A percentile compares a stretch with the other conserved stretches of the same genome.
Evolutionary conservation across 2,888 invertebrate genomes (phyloP).

Genomic region (Plemyria rubiginata): DNA sequence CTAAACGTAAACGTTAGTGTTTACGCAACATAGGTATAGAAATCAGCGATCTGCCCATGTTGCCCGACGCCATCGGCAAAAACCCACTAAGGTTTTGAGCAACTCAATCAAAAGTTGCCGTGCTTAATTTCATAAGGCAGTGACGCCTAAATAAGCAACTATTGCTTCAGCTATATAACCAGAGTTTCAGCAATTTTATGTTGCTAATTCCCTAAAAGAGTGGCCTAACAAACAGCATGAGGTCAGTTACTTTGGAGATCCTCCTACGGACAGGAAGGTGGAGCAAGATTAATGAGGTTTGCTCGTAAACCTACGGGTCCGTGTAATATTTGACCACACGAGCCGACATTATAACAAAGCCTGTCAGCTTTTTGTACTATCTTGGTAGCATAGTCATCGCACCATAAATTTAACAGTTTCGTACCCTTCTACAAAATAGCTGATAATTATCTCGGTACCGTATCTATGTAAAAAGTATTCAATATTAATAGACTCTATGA

Average conservation of each 20-base stretch:
- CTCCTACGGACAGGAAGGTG: conserved; percentile 38
- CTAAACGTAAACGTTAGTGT: too few relatives aligned
- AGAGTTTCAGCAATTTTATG: conserved; percentile 1
- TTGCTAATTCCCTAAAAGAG: conserved; percentile 35
- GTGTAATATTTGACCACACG: conserved; percentile 47
- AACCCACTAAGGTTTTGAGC: too few relatives aligned
- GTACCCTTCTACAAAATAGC: conserved; percentile 25
- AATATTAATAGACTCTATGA: too few relatives aligned
- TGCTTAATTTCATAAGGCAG: too few relatives aligned
- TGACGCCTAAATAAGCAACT: too few relatives aligned
- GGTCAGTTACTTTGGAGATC: conserved; percentile 45
- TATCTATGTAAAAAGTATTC: not conserved
- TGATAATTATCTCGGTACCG: conserved; percentile 14
- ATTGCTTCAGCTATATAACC: too few relatives aligned
- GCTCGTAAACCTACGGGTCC: conserved; percentile 47
- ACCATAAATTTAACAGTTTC: conserved; percentile 28
- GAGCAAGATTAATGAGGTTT: conserved; percentile 46
- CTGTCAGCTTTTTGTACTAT: conserved; percentile 42
- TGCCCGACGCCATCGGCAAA: too few relatives aligned
- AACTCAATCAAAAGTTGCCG: too few relatives aligned
- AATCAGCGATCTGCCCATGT: too few relatives aligned
- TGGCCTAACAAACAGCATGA: conserved; percentile 35
- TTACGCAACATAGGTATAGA: too few relatives aligned
- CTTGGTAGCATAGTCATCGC: conserved; percentile 26
- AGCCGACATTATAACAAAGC: conserved; percentile 42